Conservation (phyloP, 2,888 invertebrate species). For the Orthonychiurus folsomi region DNA sequence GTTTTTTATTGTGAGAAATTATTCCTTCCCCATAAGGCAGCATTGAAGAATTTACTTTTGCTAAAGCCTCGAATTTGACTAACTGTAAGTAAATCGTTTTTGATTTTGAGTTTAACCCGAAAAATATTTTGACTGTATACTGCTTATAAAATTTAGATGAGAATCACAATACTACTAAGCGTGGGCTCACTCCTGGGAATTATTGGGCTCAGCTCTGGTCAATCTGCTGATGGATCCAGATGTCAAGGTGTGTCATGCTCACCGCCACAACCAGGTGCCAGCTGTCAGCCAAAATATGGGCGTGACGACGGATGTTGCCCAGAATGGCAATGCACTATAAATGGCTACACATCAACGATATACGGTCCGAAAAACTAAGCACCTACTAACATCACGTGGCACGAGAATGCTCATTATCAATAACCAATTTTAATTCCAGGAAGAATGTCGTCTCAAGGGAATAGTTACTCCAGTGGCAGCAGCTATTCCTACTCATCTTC, state of each 20-base stretch:
- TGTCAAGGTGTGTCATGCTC: slow-evolving; percentile 24
- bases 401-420: neutral
- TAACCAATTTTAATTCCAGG: neutral
- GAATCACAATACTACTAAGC: neutral
- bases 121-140: no score
- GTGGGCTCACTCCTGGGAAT: neutral
- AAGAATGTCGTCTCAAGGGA: neutral
- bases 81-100: no score
- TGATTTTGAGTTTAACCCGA: no score
- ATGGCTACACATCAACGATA: slow-evolving; percentile 10
- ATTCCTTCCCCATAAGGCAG: no score
- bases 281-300: slow-evolving; percentile 21
- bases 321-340: slow-evolving; percentile 21
- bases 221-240: slow-evolving; percentile 8
- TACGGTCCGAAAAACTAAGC: slow-evolving; percentile 10
- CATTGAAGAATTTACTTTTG: no score
- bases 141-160: neutral
- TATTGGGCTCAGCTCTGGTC: neutral
- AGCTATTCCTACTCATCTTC: slow-evolving; percentile 4
- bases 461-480: neutral
- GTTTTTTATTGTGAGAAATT: no score
- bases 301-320: slow-evolving; percentile 28
- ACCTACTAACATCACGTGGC: neutral
- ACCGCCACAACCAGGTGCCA: slow-evolving; percentile 17
- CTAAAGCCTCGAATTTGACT: no score